Percentiles rank a stretch among this genome's conserved stretches.
Conservation (phyloP, 1,140 invertebrate species). For the Drosophila sp. region DNA sequence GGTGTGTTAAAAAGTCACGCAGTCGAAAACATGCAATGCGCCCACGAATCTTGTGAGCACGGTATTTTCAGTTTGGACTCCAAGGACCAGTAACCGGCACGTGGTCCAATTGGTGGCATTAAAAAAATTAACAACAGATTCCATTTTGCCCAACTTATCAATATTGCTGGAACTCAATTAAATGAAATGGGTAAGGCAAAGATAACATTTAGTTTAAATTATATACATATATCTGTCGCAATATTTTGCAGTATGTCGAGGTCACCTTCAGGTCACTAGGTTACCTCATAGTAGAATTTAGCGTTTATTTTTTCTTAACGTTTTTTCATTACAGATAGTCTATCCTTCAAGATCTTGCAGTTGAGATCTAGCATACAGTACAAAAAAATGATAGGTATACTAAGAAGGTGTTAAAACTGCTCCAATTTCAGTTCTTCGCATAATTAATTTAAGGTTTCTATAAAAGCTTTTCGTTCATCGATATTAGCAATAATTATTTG, state of each 20-base stretch:
- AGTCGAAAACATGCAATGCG: slow-evolving; percentile 72
- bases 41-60: slow-evolving; percentile 53
- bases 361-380: no score
- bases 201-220: background rate
- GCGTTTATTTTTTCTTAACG: no score
- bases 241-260: background rate
- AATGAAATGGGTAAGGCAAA: background rate
- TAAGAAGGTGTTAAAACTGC: no score
- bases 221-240: background rate
- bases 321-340: no score
- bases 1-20: slow-evolving; percentile 71
- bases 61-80: slow-evolving; percentile 58
- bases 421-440: no score
- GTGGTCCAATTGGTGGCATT: slow-evolving; percentile 57
- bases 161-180: background rate
- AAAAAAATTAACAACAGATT: slow-evolving; percentile 49
- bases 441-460: no score
- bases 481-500: no score
- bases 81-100: slow-evolving; percentile 48
- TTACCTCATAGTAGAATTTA: no score
- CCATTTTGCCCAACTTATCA: slow-evolving; percentile 33
- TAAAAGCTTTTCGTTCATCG: no score
- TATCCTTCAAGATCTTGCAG: no score
- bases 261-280: background rate
- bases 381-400: no score